Percentiles rank a stretch among this genome's conserved stretches.
Conservation (phyloP, 35 echinoderm and acorn worm species). For the Lytechinus variegatus region DNA sequence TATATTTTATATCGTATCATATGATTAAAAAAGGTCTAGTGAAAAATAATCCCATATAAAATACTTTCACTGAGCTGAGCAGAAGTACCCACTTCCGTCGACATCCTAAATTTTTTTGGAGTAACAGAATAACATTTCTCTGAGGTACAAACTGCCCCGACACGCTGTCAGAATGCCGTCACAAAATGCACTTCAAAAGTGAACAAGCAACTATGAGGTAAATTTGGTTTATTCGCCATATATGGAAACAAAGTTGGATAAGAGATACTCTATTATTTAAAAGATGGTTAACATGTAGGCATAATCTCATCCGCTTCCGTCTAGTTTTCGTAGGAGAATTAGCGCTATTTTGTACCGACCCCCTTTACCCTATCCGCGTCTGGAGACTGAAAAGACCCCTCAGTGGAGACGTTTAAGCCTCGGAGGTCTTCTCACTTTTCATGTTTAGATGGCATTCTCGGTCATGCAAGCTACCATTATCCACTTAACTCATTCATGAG, state of each 20-base stretch:
- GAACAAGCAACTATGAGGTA: background rate
- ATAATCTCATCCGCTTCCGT: background rate
- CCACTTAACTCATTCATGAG: conserved; percentile 18
- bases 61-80: background rate
- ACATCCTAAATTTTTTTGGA: background rate
- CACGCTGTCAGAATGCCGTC: background rate
- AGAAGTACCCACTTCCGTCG: background rate
- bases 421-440: background rate
- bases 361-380: background rate
- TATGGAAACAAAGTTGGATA: background rate
- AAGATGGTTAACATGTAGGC: background rate
- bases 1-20: too few species aligned
- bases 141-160: background rate
- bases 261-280: background rate
- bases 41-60: too few species aligned
- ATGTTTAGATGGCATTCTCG: background rate
- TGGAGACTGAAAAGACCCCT: background rate
- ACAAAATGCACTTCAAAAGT: background rate
- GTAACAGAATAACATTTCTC: background rate
- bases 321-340: background rate
- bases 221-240: background rate
- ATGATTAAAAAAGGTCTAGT: too few species aligned
- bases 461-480: background rate
- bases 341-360: background rate
- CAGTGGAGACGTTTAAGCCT: background rate